Base-by-base conservation (phyloP, 2,797 vertebrate genomes). In the Rhinichthys osculus region DNA sequence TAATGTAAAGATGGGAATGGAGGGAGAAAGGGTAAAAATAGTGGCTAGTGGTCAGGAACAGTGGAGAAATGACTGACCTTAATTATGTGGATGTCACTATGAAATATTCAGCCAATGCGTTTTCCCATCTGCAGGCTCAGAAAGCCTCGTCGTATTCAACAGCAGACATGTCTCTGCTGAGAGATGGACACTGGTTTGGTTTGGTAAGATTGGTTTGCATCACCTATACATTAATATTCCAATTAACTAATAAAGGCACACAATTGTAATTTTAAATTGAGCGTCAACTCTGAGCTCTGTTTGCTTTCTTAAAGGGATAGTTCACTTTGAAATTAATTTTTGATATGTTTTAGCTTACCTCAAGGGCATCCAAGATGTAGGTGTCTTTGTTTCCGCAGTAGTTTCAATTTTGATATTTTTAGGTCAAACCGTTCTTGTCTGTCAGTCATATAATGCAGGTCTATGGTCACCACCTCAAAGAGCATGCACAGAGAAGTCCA, bases 51-150 rank as follows among this genome's bases (percentile, higher is more conserved):
- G 85, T 80, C 62, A 38, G 54, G 71, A 81, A 38, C 21, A 19
- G 42, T 42, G 35, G 38, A 84, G 71, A 74, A 84, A 86, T 71
- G 86, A 62, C 86, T 86, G 78, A 76, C 86, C 82, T 86, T 89
- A 89, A 90, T 90, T 89, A 89, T 74, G 33, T 30, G 44, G 42
- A 90, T 85, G 88, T 86, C 88, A 86, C 40, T 19, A 78, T 84
- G 82, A 88, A 86, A 88, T 88, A 89, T 84, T 88, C 59, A 50
- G 54, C 74, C 84, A 73, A 79, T 64, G 84, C 86, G 38, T 83
- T 21, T 73, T 42, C 81, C 70, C 77, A 23, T 84, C 72, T 83
- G 81, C 80, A 27, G 27, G 38, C 42, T 87, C 88, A 85, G 82
- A 78, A 82, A 80, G 76, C 42, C 52, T 70, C 17, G 27, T 69